Conservation (phyloP, 2,113 vertebrate species). For the Helogale parvula region DNA sequence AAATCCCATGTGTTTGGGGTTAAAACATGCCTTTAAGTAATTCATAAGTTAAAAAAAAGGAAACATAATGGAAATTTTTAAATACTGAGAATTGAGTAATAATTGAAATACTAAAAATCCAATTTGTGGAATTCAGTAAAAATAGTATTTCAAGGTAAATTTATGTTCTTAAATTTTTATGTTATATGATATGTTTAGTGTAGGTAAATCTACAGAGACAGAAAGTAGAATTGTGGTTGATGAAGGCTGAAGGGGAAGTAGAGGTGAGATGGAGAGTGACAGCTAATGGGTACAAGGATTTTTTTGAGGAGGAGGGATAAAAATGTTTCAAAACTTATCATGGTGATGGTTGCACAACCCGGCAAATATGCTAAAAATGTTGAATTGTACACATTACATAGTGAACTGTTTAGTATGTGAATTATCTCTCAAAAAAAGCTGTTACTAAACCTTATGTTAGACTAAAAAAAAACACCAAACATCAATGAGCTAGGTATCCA, state of each 20-base stretch:
- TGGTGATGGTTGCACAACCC: background rate
- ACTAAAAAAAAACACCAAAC: background rate
- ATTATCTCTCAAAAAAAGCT: background rate
- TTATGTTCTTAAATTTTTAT: background rate
- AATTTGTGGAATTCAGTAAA: background rate
- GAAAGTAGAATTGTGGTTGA: background rate
- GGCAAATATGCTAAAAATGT: background rate
- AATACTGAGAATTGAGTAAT: background rate
- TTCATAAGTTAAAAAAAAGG: background rate
- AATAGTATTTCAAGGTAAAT: background rate
- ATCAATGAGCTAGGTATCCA: background rate
- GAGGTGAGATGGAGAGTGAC: background rate
- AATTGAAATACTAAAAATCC: background rate
- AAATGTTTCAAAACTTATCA: background rate
- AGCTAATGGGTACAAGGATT: background rate
- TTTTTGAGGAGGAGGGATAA: background rate
- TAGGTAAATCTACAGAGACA: background rate
- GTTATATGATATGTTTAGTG: background rate
- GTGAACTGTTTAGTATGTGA: background rate
- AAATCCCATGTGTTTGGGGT: background rate
- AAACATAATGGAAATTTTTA: background rate
- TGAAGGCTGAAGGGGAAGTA: background rate
- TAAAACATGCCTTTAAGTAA: slow-evolving; percentile 13
- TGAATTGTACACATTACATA: background rate
- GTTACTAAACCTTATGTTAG: slow-evolving; percentile 21